These are phyloP conservation scores for Todiramphus chloris DNA, from an alignment of 2,113 vertebrate species.

Conservation along the genomic window DNA sequence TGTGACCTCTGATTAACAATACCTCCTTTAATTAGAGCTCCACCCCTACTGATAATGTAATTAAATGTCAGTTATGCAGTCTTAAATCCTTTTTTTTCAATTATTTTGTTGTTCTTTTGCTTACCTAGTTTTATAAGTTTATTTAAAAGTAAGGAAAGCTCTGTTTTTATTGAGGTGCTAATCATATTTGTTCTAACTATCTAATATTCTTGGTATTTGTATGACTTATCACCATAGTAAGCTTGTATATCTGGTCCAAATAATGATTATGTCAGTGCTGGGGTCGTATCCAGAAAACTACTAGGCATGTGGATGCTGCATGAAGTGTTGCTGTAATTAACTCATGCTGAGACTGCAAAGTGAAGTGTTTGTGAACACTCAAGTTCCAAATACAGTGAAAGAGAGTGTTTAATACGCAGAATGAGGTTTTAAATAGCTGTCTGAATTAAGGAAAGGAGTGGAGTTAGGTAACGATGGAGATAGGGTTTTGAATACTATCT, in stretches of 20 bases:
- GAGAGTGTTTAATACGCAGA: background rate
- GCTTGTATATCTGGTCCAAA: background rate
- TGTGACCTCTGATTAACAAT: constrained; percentile 22
- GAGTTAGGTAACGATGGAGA: background rate
- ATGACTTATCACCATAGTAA: background rate
- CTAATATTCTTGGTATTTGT: background rate
- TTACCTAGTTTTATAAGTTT: background rate
- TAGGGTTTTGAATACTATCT: background rate
- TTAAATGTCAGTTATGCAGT: background rate
- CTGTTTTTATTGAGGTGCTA: background rate
- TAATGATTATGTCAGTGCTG: background rate
- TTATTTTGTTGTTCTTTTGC: background rate
- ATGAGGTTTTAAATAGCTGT: background rate
- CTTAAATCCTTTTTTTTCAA: background rate
- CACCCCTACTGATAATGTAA: background rate
- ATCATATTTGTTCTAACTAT: background rate
- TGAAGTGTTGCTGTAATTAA: background rate
- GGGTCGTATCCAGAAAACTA: background rate
- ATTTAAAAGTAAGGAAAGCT: background rate
- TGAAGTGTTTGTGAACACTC: background rate
- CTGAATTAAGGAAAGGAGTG: background rate
- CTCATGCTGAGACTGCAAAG: background rate
- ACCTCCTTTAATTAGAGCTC: constrained; percentile 15
- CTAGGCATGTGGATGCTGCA: background rate
- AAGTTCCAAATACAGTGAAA: background rate